Evolutionary conservation across 2,113 vertebrate species (phyloP).

Genomic region (Scopus umbretta): DNA sequence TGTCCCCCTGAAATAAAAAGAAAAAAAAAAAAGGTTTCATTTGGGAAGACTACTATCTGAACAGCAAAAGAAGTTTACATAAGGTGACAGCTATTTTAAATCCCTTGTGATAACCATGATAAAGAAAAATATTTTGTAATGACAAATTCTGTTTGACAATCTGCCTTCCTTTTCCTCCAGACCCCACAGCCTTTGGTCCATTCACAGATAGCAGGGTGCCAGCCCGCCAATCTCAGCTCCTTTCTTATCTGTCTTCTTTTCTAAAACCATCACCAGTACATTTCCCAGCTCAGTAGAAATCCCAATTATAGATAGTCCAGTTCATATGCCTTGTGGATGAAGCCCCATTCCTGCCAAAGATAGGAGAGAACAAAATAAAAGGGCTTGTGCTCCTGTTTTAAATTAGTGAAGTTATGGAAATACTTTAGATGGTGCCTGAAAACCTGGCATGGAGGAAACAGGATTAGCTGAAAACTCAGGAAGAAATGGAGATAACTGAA

Average conservation of each 20-base stretch:
- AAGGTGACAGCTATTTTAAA: neutral
- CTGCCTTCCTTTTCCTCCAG: neutral
- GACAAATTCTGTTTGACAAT: neutral
- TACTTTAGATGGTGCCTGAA: neutral
- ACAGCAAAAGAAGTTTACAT: neutral
- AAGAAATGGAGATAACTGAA: neutral
- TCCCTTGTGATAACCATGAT: neutral
- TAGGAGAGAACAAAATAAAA: neutral
- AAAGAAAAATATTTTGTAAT: neutral
- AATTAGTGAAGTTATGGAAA: neutral
- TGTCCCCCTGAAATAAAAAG: too few species aligned
- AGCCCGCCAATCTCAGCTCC: neutral
- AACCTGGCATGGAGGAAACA: neutral
- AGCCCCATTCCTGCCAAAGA: neutral
- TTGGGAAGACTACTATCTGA: neutral
- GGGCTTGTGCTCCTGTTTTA: neutral
- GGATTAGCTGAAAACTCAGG: neutral
- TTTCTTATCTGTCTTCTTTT: neutral
- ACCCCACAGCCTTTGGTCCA: neutral
- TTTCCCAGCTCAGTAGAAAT: slow-evolving; percentile 8
- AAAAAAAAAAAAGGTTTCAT: neutral
- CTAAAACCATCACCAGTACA: neutral
- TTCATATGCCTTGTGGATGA: neutral
- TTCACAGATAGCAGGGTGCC: neutral
- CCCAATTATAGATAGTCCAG: slow-evolving; percentile 11